Base-by-base conservation (phyloP, 2,888 invertebrate species). In the Bugulina stolonifera region DNA sequence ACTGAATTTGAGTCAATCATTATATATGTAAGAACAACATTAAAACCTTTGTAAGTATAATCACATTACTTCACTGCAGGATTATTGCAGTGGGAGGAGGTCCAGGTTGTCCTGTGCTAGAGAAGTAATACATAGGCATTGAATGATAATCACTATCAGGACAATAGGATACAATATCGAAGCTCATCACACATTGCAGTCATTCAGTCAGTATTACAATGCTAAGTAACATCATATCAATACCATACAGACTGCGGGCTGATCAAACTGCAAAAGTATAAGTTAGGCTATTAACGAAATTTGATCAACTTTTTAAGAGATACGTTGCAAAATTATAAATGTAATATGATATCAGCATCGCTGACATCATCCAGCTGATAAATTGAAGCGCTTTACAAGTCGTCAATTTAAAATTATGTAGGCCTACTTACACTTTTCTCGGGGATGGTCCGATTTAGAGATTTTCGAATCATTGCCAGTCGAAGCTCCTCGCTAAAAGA, bases 11-110 rank as follows among this genome's bases (percentile, higher is more conserved):
- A 64, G 10, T 64, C 64, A 64, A 64, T 64, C 64, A 64, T 64
- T 64, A 43, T 25, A 64, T 64, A 64, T 64, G 64, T 64, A 64
- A 64, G 64, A 64, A 64, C 64, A 64, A 64, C 64, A 64, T 64
- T 64, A 64, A 64, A 64, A 64, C 64, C 27, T 64, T 64, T n/a
- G n/a, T n/a, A n/a, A n/a, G 32, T 64, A 64, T 64, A 64, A 64
- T 64, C 64, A 64, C 64, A 64, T 64, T 27, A 64, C 27, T 64
- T 64, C 64, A 64, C 64, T 64, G 64, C 64, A 64, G 22, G 22
- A 27, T 64, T 64, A 64, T 14, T 25, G 64, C 64, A 64, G 64
- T 64, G 64, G 32, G 22, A 32, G 43, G 64, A 64, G 64, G 25
- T 32, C 64, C 64, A 64, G 64, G 25, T 14, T 64, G 27, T 64